Base-by-base conservation (phyloP, 2,113 vertebrate species). In the Macrotus californicus region DNA sequence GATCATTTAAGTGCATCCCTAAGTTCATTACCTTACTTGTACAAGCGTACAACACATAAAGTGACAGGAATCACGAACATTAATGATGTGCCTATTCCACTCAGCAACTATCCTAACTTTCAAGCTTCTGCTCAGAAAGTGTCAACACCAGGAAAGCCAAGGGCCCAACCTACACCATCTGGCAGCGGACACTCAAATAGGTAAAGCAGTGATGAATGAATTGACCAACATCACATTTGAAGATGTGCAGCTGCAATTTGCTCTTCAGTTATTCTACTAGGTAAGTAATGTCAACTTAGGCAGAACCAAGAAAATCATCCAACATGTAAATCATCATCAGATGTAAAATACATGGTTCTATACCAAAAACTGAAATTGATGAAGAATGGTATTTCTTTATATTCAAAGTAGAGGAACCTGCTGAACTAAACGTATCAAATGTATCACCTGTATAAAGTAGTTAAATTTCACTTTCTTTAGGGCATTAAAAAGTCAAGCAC, bases 391-490 rank as follows among this genome's bases (percentile, higher is more conserved):
- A 56, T n/a, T 92, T 89, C 41, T 75, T 69, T 79, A 75, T 52
- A 76, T 80, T 34, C 15, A 73, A 84, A 91, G 56, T 34, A 82
- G 18, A 95, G 29, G 11, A 84, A 73, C 15, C 19, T 82, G n/a
- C 31, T 77, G 6, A 89, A 59, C 54, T 66, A 8, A 41, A 67
- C 7, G 6, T 52, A 69, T 18, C 24, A 77, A 67, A 72, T 13
- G 4, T 75, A 43, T 8, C 64, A 75, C 24, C 52, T 86, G 6
- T 18, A 59, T 43, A 10, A 34, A n/a, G 77, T 0, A 66, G 34
- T 66, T 88, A 85, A 82, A 75, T 86, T 29, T 67, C 56, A 43
- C 21, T 94, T 70, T 75, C 66, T 77, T 91, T 52, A 81, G 39
- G 21, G 21, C 16, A 34, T 91, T 64, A 75, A 80, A 89, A 86